Evolutionary conservation across 2,113 vertebrate species (phyloP), one percentile per base, ranked within the genome.

Genomic region (Cinclus cinclus): DNA sequence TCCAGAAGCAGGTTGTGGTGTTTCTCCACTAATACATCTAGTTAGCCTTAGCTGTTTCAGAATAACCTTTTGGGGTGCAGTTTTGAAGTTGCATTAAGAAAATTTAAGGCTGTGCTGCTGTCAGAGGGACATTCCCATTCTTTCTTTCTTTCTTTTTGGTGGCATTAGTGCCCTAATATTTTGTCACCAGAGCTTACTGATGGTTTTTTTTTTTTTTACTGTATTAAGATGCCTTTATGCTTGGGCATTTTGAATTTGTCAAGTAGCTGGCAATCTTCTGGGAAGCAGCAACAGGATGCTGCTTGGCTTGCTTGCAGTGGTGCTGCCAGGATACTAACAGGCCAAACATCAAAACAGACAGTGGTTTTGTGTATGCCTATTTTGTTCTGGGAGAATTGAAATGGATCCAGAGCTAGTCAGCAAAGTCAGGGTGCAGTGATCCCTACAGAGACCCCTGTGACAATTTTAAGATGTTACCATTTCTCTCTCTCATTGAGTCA

Each of bases 1-100:
- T 53, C n/a, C 35, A 47, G 46, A 27, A 58, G 7, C 2, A 0
- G 4, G 16, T 35, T 4, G 2, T n/a, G n/a, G 6, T 37, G 13
- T 80, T 31, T 52, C 55, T 62, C 39, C 25, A 2, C 15, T 69
- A 6, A 31, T 9, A 15, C 11, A 10, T 70, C 63, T 47, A 14
- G 4, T n/a, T 33, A 19, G 11, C 23, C 55, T 63, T 42, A 27
- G 24, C 27, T 90, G 71, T 11, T 69, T 53, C 31, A 35, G 42
- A 50, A 68, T 63, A 62, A 58, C 14, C 30, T 62, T 44, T 27
- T 50, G 21, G 18, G 12, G 7, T 71, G 44, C 15, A 9, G 1
- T 67, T 90, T 60, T 86, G 49, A 21, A 11, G 18, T 64, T 50
- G 13, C 11, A 13, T 47, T 79, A 71, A 56, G n/a, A 49, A 79